A percentile compares a stretch with the other conserved stretches of the same genome.
Conservation (phyloP, 2,888 invertebrate species). For the Amaurobius ferox region DNA sequence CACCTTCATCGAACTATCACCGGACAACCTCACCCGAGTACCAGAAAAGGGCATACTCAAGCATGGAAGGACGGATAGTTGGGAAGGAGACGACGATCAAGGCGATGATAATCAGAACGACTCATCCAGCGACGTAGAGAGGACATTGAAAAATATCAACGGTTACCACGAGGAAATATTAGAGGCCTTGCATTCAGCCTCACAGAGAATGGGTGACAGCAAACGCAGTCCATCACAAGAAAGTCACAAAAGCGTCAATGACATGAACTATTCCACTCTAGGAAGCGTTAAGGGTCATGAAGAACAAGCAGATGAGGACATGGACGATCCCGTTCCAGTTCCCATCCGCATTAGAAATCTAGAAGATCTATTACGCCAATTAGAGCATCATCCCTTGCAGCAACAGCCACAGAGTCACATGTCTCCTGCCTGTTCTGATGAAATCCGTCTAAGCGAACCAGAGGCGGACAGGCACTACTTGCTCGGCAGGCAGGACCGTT, state of each 20-base stretch:
- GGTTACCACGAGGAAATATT: conserved; percentile 95
- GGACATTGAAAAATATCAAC: conserved; percentile 90
- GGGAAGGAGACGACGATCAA: conserved; percentile 81
- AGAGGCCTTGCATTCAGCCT: conserved; percentile 84
- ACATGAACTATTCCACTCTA: conserved; percentile 75
- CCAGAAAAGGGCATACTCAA: conserved; percentile 95
- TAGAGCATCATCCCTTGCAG: conserved; percentile 74
- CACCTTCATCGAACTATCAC: conserved; percentile 87
- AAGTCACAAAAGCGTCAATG: conserved; percentile 82
- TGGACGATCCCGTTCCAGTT: conserved; percentile 84
- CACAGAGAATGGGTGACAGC: conserved; percentile 78
- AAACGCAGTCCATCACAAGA: conserved; percentile 82
- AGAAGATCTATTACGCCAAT: conserved; percentile 88
- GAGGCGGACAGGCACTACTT: conserved; percentile 89
- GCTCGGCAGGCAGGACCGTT: conserved; percentile 67
- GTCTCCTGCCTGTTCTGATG: conserved; percentile 95
- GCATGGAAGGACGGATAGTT: conserved; percentile 81
- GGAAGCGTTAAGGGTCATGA: conserved; percentile 65
- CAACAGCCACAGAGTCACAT: conserved; percentile 76
- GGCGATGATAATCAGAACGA: conserved; percentile 75
- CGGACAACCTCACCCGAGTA: conserved; percentile 85
- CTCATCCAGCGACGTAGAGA: conserved; percentile 80
- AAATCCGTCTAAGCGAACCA: conserved; percentile 90
- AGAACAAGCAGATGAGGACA: conserved; percentile 79
- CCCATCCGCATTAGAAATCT: conserved; percentile 92